These are phyloP conservation scores for Myzus persicae DNA, from an alignment of 1,140 invertebrate species.

Conservation along the genomic window DNA sequence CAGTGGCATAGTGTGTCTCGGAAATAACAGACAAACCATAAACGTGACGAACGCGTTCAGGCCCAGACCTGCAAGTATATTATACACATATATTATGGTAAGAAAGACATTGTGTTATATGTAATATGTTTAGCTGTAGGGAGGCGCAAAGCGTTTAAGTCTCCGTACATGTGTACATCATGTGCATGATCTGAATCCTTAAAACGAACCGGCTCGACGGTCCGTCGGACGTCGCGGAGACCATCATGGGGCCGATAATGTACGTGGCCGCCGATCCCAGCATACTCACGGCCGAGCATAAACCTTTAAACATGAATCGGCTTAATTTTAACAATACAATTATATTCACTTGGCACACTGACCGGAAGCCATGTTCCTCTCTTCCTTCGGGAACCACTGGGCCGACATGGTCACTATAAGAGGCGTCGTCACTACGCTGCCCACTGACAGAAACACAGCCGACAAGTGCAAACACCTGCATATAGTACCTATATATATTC, in stretches of 20 bases:
- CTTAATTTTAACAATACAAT: too few species aligned
- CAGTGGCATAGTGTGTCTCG: background rate
- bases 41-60: background rate
- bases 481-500: background rate
- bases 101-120: too few species aligned
- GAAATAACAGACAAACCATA: background rate
- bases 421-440: background rate
- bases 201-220: background rate
- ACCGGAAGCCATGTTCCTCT: slow-evolving; percentile 24
- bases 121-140: background rate
- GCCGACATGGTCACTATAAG: slow-evolving; percentile 5
- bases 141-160: background rate
- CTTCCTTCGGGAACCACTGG: slow-evolving; percentile 33
- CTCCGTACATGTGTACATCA: slow-evolving; percentile 11
- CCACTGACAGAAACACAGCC: background rate
- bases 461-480: slow-evolving; percentile 33
- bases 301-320: background rate
- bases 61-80: background rate
- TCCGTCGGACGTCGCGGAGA: background rate
- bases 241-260: background rate
- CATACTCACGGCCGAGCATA: background rate
- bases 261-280: slow-evolving; percentile 34
- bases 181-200: slow-evolving; percentile 7
- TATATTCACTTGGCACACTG: background rate
- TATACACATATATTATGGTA: too few species aligned